Percentiles rank a stretch among this genome's conserved stretches.
These are phyloP conservation scores for Synodontis membranacea DNA, from an alignment of 2,113 vertebrate species.

Conservation along the genomic window DNA sequence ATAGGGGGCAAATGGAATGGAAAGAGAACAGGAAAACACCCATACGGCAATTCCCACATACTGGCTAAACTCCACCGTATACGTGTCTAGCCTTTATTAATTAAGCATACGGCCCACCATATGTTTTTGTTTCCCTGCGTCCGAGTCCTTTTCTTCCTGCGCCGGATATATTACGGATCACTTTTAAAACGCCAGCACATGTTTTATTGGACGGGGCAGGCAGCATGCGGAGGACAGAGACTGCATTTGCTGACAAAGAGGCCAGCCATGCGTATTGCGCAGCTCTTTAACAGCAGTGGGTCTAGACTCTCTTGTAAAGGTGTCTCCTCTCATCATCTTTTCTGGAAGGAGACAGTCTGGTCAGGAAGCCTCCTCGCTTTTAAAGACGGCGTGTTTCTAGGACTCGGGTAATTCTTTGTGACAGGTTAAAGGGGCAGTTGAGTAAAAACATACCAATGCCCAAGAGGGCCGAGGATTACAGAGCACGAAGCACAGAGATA, in stretches of 20 bases:
- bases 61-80: background rate
- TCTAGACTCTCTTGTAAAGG: slow-evolving; percentile 70
- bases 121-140: slow-evolving; percentile 61
- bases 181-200: slow-evolving; percentile 75
- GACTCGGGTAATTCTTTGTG: slow-evolving; percentile 44
- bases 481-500: background rate
- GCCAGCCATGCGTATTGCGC: slow-evolving; percentile 75
- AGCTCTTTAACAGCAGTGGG: slow-evolving; percentile 70
- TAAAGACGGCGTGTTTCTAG: slow-evolving; percentile 59
- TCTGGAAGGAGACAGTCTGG: slow-evolving; percentile 66
- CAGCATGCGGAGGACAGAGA: slow-evolving; percentile 65
- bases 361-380: slow-evolving; percentile 58
- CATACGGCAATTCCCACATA: background rate
- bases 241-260: slow-evolving; percentile 70
- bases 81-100: slow-evolving; percentile 1
- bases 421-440: slow-evolving; percentile 33
- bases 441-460: slow-evolving; percentile 34
- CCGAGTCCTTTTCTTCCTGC: slow-evolving; percentile 65
- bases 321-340: slow-evolving; percentile 73
- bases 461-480: background rate
- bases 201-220: slow-evolving; percentile 72
- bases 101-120: slow-evolving; percentile 34
- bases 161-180: slow-evolving; percentile 75
- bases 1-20: background rate
- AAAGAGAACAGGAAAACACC: background rate